A percentile compares a stretch with the other conserved stretches of the same genome.
Evolutionary conservation across 2,888 invertebrate species (phyloP).

Genomic region (Epinotia bilunana): DNA sequence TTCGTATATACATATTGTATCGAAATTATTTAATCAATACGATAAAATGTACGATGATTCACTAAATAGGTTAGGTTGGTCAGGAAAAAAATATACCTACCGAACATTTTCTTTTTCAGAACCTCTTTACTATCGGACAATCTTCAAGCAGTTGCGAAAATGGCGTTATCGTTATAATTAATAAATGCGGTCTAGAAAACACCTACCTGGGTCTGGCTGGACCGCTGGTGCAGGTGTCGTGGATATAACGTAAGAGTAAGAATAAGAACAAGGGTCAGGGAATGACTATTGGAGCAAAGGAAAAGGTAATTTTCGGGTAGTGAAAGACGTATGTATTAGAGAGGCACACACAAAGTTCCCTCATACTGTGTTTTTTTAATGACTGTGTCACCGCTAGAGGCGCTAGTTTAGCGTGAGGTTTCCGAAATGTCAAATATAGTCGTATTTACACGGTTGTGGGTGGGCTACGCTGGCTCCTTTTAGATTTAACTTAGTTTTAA

Average conservation of each 20-base stretch:
- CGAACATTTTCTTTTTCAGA: constrained; percentile 57
- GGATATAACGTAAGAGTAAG: not conserved
- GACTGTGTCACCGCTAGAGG: not conserved
- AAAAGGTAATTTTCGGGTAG: not conserved
- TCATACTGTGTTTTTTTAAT: not conserved
- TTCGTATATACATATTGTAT: too few species aligned
- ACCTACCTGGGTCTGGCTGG: not conserved
- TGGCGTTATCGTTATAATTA: constrained; percentile 27
- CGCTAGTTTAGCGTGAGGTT: too few species aligned
- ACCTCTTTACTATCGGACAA: constrained; percentile 57
- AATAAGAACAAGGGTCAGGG: not conserved
- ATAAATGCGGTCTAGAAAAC: not conserved
- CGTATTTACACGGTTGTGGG: too few species aligned
- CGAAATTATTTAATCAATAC: too few species aligned
- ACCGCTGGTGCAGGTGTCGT: constrained; percentile 4
- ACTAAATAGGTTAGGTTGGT: too few species aligned
- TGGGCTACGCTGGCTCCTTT: too few species aligned
- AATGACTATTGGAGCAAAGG: not conserved
- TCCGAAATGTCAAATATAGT: too few species aligned
- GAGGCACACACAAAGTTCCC: not conserved
- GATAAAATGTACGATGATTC: too few species aligned
- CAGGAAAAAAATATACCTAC: not conserved
- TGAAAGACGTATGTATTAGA: not conserved
- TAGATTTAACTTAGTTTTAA: too few species aligned
- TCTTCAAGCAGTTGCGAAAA: constrained; percentile 52